These are phyloP conservation scores for Syrista parreyssii DNA, from an alignment of 2,888 invertebrate genomes.

Conservation along the genomic window DNA sequence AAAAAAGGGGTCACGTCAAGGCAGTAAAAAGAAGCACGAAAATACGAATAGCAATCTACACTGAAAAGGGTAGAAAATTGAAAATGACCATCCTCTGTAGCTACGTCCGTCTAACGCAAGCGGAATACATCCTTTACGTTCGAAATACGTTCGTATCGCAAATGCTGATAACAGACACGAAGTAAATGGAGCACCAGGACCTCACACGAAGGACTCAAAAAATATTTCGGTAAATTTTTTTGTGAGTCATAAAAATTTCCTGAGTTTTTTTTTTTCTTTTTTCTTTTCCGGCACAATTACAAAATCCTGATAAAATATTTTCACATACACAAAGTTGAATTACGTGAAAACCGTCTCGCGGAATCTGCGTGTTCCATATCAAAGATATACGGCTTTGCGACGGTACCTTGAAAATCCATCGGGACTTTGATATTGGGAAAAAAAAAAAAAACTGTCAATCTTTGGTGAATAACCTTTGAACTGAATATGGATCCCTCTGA, in stretches of 20 bases:
- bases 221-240: not conserved
- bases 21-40: not conserved
- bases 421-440: not conserved
- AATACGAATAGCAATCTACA: not conserved
- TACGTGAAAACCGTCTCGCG: slow-evolving; percentile 15
- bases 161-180: not conserved
- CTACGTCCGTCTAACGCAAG: not conserved
- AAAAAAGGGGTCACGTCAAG: not conserved
- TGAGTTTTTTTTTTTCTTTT: not conserved
- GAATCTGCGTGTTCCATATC: not conserved
- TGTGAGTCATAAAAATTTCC: not conserved
- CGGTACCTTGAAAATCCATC: not conserved
- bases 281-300: not conserved
- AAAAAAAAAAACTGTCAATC: not conserved
- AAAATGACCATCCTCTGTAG: not conserved
- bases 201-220: not conserved
- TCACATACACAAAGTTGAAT: not conserved
- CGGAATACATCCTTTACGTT: too few species aligned
- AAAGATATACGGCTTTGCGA: not conserved
- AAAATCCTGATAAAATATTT: slow-evolving; percentile 6
- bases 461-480: not conserved
- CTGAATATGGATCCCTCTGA: not conserved
- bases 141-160: not conserved
- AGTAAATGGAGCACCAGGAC: not conserved
- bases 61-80: not conserved